Conservation (phyloP, 2,113 vertebrate species). For the Lasiurus cinereus region DNA sequence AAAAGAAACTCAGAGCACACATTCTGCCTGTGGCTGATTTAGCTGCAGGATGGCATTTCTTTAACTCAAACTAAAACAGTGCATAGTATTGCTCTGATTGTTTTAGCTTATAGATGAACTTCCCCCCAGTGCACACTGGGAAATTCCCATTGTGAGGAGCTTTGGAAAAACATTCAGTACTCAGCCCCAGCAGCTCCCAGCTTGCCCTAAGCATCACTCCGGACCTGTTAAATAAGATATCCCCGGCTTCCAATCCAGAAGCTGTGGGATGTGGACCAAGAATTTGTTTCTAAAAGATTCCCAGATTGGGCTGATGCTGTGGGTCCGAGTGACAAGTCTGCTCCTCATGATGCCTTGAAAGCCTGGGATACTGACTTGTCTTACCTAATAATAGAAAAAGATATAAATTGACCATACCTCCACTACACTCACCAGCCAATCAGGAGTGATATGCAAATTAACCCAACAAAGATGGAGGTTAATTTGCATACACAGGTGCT, state of each 20-base stretch:
- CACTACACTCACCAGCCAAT: no score
- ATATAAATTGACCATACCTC: no score
- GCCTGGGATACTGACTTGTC: no score
- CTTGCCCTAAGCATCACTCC: no score
- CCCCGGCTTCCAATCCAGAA: no score
- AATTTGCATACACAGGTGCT: no score
- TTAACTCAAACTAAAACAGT: neutral
- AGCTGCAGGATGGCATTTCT: neutral
- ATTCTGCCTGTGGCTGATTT: neutral
- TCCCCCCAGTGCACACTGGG: neutral
- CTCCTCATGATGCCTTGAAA: accelerated
- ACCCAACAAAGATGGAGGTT: no score
- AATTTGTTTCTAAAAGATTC: neutral
- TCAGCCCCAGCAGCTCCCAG: neutral
- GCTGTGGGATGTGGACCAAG: accelerated
- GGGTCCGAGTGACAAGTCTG: neutral
- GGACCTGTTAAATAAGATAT: no score
- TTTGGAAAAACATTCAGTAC: neutral
- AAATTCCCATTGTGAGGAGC: no score
- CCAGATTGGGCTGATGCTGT: neutral
- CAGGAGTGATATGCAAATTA: no score
- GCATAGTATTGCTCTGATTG: neutral
- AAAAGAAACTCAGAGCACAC: neutral
- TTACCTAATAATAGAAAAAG: no score
- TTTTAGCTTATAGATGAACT: neutral